phyloP scores from a whole-genome alignment of 2,888 invertebrate species.

The Epicampocera succincta region DNA sequence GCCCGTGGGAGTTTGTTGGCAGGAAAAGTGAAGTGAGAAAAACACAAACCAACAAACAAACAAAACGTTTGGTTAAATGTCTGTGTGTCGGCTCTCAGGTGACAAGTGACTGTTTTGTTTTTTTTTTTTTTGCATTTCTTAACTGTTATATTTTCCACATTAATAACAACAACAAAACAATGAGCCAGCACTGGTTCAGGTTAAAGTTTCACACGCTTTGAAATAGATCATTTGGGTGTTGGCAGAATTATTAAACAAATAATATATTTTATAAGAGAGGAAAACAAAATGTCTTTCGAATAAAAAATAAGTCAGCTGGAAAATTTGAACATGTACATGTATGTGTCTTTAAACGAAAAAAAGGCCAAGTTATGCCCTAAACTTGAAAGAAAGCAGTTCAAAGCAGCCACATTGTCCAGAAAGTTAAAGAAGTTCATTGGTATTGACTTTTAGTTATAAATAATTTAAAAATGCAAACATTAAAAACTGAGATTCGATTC shows the following conservation, averaged over 20 bases:
- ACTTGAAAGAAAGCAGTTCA: too few relatives aligned
- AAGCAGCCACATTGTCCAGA: too few relatives aligned
- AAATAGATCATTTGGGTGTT: conserved; percentile 38
- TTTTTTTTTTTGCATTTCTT: not conserved
- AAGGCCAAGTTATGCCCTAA: too few relatives aligned
- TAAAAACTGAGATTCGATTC: too few relatives aligned
- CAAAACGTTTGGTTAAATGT: conserved; percentile 37
- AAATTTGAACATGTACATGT: too few relatives aligned
- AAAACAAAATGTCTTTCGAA: not conserved
- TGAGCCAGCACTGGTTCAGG: conserved; percentile 12
- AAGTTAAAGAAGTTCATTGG: too few relatives aligned
- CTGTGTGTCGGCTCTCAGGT: conserved; percentile 31
- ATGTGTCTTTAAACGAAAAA: too few relatives aligned
- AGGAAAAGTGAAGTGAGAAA: conserved; percentile 11
- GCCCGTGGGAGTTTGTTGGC: conserved; percentile 51
- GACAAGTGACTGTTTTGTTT: conserved; percentile 52
- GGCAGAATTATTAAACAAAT: too few relatives aligned
- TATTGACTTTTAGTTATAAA: too few relatives aligned
- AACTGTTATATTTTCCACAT: not conserved
- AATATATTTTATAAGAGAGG: too few relatives aligned
- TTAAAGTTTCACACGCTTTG: conserved; percentile 50
- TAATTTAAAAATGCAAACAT: too few relatives aligned
- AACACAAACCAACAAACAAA: conserved; percentile 14
- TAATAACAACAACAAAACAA: not conserved
- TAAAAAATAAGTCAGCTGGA: not conserved